A percentile compares a stretch with the other conserved stretches of the same genome.
Evolutionary conservation across 1,140 invertebrate genomes (phyloP).

Genomic region (Doryteuthis pealeii): DNA sequence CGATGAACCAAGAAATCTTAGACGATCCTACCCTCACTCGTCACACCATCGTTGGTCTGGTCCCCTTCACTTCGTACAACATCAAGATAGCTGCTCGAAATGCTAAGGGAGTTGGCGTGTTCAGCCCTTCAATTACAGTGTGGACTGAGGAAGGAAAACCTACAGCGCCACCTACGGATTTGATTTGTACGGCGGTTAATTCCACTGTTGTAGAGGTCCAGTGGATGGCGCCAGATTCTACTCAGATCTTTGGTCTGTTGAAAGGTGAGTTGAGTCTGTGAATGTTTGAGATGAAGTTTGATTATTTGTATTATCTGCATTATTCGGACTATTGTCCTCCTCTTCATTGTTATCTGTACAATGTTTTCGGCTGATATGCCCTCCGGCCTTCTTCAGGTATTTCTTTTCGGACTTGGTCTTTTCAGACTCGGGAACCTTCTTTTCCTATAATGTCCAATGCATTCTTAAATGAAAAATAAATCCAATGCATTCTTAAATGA

Average conservation of each 20-base stretch:
- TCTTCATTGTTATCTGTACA: too few relatives aligned
- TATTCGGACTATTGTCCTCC: too few relatives aligned
- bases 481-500: too few relatives aligned
- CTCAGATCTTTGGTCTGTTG: slow-evolving; percentile 93
- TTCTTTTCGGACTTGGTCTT: too few relatives aligned
- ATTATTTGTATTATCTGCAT: too few relatives aligned
- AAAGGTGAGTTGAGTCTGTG: too few relatives aligned
- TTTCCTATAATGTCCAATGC: too few relatives aligned
- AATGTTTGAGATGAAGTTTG: too few relatives aligned
- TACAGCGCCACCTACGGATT: slow-evolving; percentile 83
- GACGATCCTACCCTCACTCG: slow-evolving; percentile 66
- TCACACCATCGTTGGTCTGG: slow-evolving; percentile 38
- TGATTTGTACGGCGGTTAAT: slow-evolving; percentile 78
- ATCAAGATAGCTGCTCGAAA: slow-evolving; percentile 98
- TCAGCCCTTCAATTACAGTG: slow-evolving; percentile 82
- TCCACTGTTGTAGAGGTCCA: slow-evolving; percentile 69
- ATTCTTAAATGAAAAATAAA: too few relatives aligned
- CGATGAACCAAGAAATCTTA: slow-evolving; percentile 72
- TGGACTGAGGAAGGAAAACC: slow-evolving; percentile 95
- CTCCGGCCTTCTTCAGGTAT: too few relatives aligned
- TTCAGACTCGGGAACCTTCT: too few relatives aligned
- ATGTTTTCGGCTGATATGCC: too few relatives aligned
- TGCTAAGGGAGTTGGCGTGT: slow-evolving; percentile 92
- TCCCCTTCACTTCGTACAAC: slow-evolving; percentile 78
- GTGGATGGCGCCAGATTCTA: slow-evolving; percentile 79